Evolutionary conservation across 1,140 invertebrate species (phyloP).

Genomic region (Drosophila sechellia): DNA sequence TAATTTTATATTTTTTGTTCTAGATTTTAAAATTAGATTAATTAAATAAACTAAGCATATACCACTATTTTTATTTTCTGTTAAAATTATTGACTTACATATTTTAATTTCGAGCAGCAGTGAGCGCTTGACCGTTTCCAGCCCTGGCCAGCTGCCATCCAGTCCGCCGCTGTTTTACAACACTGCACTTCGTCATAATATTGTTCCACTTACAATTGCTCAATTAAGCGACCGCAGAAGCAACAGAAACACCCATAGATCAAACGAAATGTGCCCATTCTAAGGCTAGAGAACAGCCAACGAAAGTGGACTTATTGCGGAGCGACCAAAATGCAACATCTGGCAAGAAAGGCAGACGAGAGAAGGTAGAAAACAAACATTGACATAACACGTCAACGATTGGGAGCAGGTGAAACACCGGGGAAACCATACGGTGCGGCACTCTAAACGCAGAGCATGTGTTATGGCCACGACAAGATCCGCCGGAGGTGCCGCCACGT

Average conservation of each 20-base stretch:
- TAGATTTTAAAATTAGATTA: no score
- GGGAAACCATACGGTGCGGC: conserved; percentile 30
- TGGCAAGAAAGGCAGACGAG: background rate
- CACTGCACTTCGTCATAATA: conserved; percentile 66
- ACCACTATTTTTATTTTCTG: background rate
- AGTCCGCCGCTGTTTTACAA: conserved; percentile 1
- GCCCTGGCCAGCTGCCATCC: conserved; percentile 14
- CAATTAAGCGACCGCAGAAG: conserved; percentile 32
- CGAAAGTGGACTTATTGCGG: background rate
- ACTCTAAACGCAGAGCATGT: conserved; percentile 51
- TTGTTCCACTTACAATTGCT: conserved; percentile 58
- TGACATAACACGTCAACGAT: conserved; percentile 79
- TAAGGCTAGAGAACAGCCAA: background rate
- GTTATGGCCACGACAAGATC: conserved; percentile 66
- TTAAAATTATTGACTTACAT: background rate
- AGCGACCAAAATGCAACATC: conserved; percentile 28
- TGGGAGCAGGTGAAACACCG: conserved; percentile 30
- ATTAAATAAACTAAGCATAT: no score
- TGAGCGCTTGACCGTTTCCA: conserved; percentile 12
- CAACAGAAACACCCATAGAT: conserved; percentile 14
- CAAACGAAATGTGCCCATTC: conserved; percentile 5
- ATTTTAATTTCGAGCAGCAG: background rate
- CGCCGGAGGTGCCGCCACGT: conserved; percentile 17
- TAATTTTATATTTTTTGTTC: no score
- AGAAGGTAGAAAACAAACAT: conserved; percentile 52